Evolutionary conservation across 2,888 invertebrate species (phyloP), one percentile per base, ranked within the genome.

Genomic region (Coelinius sp.): DNA sequence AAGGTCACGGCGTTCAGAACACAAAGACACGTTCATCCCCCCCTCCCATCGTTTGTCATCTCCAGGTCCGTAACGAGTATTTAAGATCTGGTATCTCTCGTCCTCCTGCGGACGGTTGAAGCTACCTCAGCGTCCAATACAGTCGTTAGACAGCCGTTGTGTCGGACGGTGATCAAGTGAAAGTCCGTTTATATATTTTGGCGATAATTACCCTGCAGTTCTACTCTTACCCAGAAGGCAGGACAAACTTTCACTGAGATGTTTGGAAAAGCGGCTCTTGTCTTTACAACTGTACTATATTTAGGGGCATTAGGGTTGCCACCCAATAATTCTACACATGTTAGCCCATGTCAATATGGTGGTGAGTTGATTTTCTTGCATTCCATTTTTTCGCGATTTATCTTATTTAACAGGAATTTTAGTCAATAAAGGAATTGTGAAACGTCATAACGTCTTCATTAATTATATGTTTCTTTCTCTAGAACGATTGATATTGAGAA

Each of bases 231-330:
- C 24, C 53, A 25, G 64, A 44, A 25, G 38, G 41, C 27, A 17
- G 24, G 64, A 8, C 62, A 64, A 24, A 78, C 82, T 83, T 83
- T 83, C 83, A 81, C 83, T 78, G 71, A 76, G 77, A 80, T 80
- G 79, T 77, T 83, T 82, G 81, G 75, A 76, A 77, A 75, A 83
- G 81, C 79, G 70, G 14, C 80, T 63, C 74, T 84, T 73, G 79
- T 85, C 77, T 76, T 84, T 73, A 77, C 78, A 73, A 78, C 79
- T 69, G 75, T 85, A 52, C 69, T 76, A 8, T 35, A 25, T 20
- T 63, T 67, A 49, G 52, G 76, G 67, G 77, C 71, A 27, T 35
- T 83, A 25, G 79, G 75, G 44, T n/a, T n/a, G n/a, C n/a, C n/a
- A n/a, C n/a, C n/a, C n/a, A n/a, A n/a, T n/a, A 71, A 52, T 56